A percentile compares a stretch with the other conserved stretches of the same genome.
These are phyloP conservation scores for Brachionus asplanchnoidis DNA, from an alignment of 1,140 invertebrate species.

Conservation along the genomic window DNA sequence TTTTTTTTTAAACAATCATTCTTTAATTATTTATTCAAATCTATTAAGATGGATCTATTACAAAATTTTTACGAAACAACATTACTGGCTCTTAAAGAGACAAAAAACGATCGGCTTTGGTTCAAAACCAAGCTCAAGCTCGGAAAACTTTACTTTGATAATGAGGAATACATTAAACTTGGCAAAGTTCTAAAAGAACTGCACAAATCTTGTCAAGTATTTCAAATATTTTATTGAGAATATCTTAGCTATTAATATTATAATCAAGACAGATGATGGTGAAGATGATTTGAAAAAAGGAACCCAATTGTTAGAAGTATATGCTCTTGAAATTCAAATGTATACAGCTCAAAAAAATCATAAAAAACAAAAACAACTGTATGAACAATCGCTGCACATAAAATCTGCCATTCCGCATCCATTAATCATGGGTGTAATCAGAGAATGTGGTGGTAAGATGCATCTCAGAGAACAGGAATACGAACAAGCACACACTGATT, in stretches of 20 bases:
- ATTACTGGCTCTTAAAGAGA: slow-evolving; percentile 26
- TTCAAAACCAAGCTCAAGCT: slow-evolving; percentile 99
- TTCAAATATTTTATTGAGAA: background rate
- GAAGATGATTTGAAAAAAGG: slow-evolving; percentile 58
- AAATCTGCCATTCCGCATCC: slow-evolving; percentile 99
- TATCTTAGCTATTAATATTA: background rate
- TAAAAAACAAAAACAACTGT: slow-evolving; percentile 90
- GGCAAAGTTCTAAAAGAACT: slow-evolving; percentile 94
- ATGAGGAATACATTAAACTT: slow-evolving; percentile 86
- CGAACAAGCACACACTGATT: slow-evolving; percentile 97
- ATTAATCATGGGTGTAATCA: slow-evolving; percentile 78
- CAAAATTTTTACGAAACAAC: slow-evolving; percentile 97
- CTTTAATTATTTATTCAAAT: slow-evolving; percentile 86
- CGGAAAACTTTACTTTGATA: slow-evolving; percentile 95
- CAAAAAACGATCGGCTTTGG: slow-evolving; percentile 95
- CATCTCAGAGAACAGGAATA: slow-evolving; percentile 96
- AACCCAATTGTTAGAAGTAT: slow-evolving; percentile 94
- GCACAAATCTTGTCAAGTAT: slow-evolving; percentile 85
- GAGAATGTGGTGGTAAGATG: slow-evolving; percentile 98
- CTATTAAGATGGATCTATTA: slow-evolving; percentile 83
- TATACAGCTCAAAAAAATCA: slow-evolving; percentile 99
- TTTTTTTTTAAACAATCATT: too few relatives aligned
- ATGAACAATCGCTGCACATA: slow-evolving; percentile 96
- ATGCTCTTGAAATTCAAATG: slow-evolving; percentile 99
- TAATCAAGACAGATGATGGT: slow-evolving; percentile 14